A percentile compares a stretch with the other conserved stretches of the same genome.
phyloP scores from a whole-genome alignment of 2,113 vertebrate genomes.

The Cyphotilapia sp. region DNA sequence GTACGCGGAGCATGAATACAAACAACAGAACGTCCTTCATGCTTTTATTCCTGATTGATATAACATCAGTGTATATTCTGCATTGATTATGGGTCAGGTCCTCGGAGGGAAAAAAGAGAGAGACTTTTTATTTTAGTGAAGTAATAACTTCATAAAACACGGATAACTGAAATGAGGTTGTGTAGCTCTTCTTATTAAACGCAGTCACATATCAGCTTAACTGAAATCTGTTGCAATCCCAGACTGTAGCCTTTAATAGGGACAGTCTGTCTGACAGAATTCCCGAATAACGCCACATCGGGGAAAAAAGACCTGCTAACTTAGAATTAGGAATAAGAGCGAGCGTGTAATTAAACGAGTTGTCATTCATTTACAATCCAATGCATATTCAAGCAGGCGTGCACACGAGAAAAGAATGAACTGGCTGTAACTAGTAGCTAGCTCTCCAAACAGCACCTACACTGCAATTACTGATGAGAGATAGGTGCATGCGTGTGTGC shows the following conservation, averaged over 20 bases:
- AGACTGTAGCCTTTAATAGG: background rate
- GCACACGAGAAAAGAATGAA: constrained; percentile 30
- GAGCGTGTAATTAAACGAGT: constrained; percentile 48
- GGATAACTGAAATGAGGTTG: background rate
- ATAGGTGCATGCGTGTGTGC: constrained; percentile 16
- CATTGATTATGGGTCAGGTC: background rate
- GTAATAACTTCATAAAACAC: background rate
- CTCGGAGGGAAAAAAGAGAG: background rate
- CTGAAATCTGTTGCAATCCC: background rate
- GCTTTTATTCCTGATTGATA: background rate
- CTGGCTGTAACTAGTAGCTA: constrained; percentile 15
- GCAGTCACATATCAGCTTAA: background rate
- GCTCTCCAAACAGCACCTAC: constrained; percentile 54
- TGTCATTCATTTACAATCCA: constrained; percentile 22
- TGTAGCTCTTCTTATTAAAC: background rate
- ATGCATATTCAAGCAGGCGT: constrained; percentile 37
- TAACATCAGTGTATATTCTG: background rate
- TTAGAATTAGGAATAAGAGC: constrained; percentile 33
- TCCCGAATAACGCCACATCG: background rate
- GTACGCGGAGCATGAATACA: background rate
- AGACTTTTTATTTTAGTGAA: background rate
- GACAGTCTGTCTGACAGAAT: background rate
- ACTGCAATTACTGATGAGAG: constrained; percentile 58
- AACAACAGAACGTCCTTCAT: background rate
- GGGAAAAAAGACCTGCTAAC: background rate